Base-by-base conservation (phyloP, 1,140 invertebrate genomes). In the Saccostrea glomerata region DNA sequence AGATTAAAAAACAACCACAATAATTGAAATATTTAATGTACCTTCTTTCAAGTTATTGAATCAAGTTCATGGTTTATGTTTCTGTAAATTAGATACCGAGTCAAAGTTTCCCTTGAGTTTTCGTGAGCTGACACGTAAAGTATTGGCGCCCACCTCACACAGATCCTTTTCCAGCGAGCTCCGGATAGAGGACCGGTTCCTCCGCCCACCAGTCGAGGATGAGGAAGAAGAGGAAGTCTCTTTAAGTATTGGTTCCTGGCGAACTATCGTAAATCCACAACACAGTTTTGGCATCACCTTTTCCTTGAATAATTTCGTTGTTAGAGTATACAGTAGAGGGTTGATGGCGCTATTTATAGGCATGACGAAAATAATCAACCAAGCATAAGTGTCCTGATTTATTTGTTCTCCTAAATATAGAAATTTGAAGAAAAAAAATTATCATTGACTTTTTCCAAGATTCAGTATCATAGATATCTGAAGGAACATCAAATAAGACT, bases 341-440 rank as follows among this genome's bases (percentile, higher is more conserved):
- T 86, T 86, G 20, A 86, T 86, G 36, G 85, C 85, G n/a, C 63
- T 73, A 58, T 86, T 86, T 23, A 86, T 54, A 23, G 85, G 85
- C 47, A 86, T 23, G 9, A 86, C 40, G 66, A 86, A 86, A 47
- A 86, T 56, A 20, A 86, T 66, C n/a, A 77, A n/a, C 85, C 85
- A 86, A 23, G 85, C 85, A 55, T 86, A 86, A 90, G 63, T 94
- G 91, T 85, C 55, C 54, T 58, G 47, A 25, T 85, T 58, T 20
- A 85, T 85, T 40, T 63, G 11, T 17, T 36, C 2, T 17, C 84
- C 84, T 85, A 17, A 30, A 85, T 60, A 60, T 63, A 11, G 47
- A 20, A n/a, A 17, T 25, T 25, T 7, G 4, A 70, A 3, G 2
- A 25, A 77, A 40, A 77, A 13, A 3, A 30, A 6, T 3, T 23